Evolutionary conservation across 2,888 invertebrate species (phyloP), one percentile per base, ranked within the genome.

Genomic region (Pilophorus perplexus): DNA sequence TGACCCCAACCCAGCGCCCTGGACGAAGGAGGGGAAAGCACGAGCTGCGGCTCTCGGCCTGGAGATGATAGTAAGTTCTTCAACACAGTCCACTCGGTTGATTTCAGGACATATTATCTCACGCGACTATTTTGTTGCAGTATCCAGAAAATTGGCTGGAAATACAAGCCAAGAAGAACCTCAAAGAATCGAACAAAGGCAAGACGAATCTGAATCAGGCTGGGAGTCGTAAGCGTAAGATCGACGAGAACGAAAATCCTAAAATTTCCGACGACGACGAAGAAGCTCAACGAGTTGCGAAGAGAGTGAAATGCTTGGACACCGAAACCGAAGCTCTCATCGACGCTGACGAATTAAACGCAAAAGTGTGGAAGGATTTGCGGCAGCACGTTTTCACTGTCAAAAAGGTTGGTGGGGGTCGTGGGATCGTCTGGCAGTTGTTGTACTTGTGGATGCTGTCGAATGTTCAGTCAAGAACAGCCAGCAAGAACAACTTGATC

Each of bases 1-100:
- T 75, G 92, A 93, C 77, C 84, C 86, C 0, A 78, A 74, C 2
- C 88, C 90, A 0, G 86, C 91, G 3, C 91, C 92, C 0, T 92
- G 92, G 92, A 87, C 88, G 42, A 74, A 81, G 27, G 82, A 78
- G 25, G 91, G 88, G 0, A 85, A 85, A 74, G 79, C 82, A 69
- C 72, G 76, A 14, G 76, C 75, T 1, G 72, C 75, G 52, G 72
- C 77, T 52, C 74, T 80, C 1, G 81, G 81, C 2, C 81, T 78
- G 52, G 76, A 81, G n/a, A 76, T 79, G 70, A 75, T 79, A 37
- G 76, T 77, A 72, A 71, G 73, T 71, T 44, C n/a, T 20, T 71
- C 42, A 28, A 5, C 2, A 25, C 10, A 16, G 2, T 20, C 18
- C 12, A 5, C 42, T 14, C 8, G 42, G 42, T 42, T 42, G 42